phyloP scores from a whole-genome alignment of 2,888 invertebrate genomes.

The Chelonus formosanus region DNA sequence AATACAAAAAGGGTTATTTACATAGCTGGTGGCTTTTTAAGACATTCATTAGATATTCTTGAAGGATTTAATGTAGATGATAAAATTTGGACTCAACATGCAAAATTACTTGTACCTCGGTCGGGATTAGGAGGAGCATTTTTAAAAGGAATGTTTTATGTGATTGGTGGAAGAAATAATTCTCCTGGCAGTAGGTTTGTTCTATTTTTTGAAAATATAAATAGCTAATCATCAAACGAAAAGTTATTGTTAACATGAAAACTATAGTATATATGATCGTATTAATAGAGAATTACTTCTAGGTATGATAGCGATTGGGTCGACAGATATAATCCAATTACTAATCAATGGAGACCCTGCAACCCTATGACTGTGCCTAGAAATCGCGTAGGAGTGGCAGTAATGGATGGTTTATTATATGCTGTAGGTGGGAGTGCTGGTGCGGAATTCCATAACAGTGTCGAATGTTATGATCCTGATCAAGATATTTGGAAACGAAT shows the following conservation, averaged over 20 bases:
- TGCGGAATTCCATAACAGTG: slow-evolving; percentile 84
- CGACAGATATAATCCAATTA: slow-evolving; percentile 85
- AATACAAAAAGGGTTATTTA: slow-evolving; percentile 90
- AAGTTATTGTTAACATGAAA: too few species aligned
- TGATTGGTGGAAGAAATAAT: slow-evolving; percentile 92
- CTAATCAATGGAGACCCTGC: slow-evolving; percentile 87
- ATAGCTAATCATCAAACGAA: too few species aligned
- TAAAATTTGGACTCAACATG: slow-evolving; percentile 82
- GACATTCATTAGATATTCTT: slow-evolving; percentile 85
- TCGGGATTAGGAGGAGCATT: slow-evolving; percentile 89
- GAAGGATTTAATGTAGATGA: slow-evolving; percentile 91
- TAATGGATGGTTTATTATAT: slow-evolving; percentile 90
- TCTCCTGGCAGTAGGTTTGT: slow-evolving; percentile 78
- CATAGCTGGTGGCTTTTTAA: slow-evolving; percentile 88
- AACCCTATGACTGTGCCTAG: slow-evolving; percentile 87
- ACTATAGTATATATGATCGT: too few species aligned
- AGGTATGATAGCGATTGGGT: slow-evolving; percentile 89
- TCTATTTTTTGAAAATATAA: too few species aligned
- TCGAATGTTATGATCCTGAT: slow-evolving; percentile 92
- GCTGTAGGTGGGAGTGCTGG: slow-evolving; percentile 93
- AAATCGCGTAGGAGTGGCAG: slow-evolving; percentile 92
- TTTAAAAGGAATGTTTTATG: slow-evolving; percentile 88
- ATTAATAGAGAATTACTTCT: slow-evolving; percentile 13
- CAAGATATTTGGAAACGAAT: slow-evolving; percentile 82
- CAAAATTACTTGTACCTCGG: slow-evolving; percentile 85